Conservation (phyloP, 1,140 invertebrate genomes). For the Zeugodacus cucurbitae region DNA sequence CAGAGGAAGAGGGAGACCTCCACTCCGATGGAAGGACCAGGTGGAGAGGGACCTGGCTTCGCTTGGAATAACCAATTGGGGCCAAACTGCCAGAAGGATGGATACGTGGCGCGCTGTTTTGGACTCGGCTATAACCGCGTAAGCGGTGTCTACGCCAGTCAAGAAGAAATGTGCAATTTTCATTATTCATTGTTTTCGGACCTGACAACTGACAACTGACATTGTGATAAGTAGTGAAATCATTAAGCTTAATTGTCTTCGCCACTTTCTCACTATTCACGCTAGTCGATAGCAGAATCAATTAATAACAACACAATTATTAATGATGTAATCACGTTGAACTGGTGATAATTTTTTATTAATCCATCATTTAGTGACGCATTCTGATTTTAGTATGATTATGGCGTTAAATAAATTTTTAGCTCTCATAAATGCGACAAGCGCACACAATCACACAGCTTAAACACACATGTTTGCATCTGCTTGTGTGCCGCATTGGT, state of each 20-base stretch:
- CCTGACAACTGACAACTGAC: background rate
- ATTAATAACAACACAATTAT: slow-evolving; percentile 18
- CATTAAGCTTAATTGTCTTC: slow-evolving; percentile 2
- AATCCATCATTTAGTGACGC: background rate
- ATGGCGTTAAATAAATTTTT: background rate
- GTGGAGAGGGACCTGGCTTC: too few relatives aligned
- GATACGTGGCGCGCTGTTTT: too few relatives aligned
- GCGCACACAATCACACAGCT: background rate
- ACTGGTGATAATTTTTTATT: background rate
- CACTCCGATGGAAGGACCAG: too few relatives aligned
- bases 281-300: background rate
- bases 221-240: slow-evolving; percentile 13
- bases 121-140: too few relatives aligned
- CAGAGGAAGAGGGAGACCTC: too few relatives aligned
- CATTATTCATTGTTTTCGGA: background rate
- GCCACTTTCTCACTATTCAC: background rate
- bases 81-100: too few relatives aligned
- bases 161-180: background rate
- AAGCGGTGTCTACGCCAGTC: too few relatives aligned
- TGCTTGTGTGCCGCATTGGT: background rate
- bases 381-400: background rate
- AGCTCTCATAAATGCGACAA: too few relatives aligned
- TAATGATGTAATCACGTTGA: background rate
- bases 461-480: too few relatives aligned
- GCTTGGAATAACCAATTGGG: too few relatives aligned